A percentile compares a stretch with the other conserved stretches of the same genome.
These are phyloP conservation scores for Micrasema minimum DNA, from an alignment of 1,140 invertebrate species.

Conservation along the genomic window DNA sequence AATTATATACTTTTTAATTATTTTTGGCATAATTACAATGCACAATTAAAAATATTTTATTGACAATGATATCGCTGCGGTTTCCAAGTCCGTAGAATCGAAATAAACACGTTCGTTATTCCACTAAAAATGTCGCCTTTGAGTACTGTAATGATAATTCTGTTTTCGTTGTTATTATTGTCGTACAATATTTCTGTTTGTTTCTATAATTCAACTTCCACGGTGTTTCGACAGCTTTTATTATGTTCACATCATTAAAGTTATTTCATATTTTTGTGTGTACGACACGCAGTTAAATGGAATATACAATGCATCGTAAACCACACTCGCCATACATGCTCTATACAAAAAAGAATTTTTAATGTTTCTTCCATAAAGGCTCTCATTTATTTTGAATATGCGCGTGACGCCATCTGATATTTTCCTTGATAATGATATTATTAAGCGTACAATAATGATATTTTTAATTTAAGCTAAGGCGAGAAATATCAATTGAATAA, in stretches of 20 bases:
- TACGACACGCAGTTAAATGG: conserved; percentile 48
- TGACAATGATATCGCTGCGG: no score
- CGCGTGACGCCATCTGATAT: conserved; percentile 13
- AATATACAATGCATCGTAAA: conserved; percentile 51
- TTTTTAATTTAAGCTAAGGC: no score
- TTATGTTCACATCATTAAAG: conserved; percentile 50
- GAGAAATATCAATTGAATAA: no score
- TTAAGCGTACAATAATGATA: no score
- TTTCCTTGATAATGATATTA: background rate
- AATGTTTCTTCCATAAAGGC: conserved; percentile 34
- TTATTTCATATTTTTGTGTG: conserved; percentile 46
- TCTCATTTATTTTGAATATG: conserved; percentile 33
- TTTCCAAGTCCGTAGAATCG: no score
- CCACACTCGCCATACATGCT: conserved; percentile 25
- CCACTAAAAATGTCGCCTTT: no score
- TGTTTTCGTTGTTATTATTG: no score
- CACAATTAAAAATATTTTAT: no score
- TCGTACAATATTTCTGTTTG: conserved; percentile 1
- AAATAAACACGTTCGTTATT: no score
- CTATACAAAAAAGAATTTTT: conserved; percentile 19
- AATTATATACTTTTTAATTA: no score
- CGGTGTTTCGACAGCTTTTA: conserved; percentile 41
- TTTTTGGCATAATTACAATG: no score
- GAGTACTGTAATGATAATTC: no score
- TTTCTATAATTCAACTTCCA: conserved; percentile 33